Base-by-base conservation (phyloP, 2,113 vertebrate species). In the Hippocampus zosterae region DNA sequence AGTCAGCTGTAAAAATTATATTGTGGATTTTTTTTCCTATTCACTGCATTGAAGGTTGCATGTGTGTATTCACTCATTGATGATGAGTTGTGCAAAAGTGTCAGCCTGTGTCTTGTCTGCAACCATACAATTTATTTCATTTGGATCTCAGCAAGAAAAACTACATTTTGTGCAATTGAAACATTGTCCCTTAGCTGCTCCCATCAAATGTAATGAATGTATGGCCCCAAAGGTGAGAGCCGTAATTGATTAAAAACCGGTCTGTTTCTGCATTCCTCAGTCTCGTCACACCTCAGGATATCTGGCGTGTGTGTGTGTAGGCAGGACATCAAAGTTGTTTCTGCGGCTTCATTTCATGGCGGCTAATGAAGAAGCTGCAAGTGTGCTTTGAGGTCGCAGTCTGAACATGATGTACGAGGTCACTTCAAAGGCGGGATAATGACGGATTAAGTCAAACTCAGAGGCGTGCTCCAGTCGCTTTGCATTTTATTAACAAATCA, bases 231-330 rank as follows among this genome's bases (percentile, higher is more conserved):
- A 90, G 90, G 87, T 90, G 89, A 79, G 76, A 68, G 77, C 67
- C 70, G 60, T 90, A 91, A 91, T 91, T 91, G 91, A 91, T 92
- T 90, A 89, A 90, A 90, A 91, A 86, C 78, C 86, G 83, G 88
- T 86, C 87, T 89, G 83, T 90, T 92, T 90, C 83, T 82, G 69
- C 73, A 67, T 81, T 78, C 73, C 78, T 62, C 69, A 50, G 77
- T 81, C 67, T 81, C 67, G 71, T 77, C 68, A 52, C 70, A 56
- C 76, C 78, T 81, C 75, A 77, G 76, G 80, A 78, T 82, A 78
- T 80, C 71, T 79, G 70, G 61, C 29, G 29, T 29, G 29, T 29
- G 29, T 65, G 80, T 71, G 65, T 76, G 77, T 62, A 71, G 78
- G 82, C 42, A 41, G 83, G 85, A 86, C 88, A 88, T 90, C 88